Conservation (phyloP, 2,113 vertebrate genomes). For the Aix galericulata region DNA sequence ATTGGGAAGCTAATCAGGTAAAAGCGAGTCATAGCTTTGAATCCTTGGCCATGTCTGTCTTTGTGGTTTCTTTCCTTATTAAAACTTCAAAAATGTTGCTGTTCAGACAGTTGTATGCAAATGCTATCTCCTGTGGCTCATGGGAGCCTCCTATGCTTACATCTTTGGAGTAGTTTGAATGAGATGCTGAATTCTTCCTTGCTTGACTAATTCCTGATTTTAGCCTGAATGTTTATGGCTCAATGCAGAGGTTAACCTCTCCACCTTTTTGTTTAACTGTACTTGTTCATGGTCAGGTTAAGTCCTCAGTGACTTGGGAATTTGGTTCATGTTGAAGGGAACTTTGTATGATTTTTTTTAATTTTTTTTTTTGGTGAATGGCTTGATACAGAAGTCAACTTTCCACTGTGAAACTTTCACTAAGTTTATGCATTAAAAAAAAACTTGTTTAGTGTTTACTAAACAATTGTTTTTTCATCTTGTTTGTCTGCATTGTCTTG, state of each 20-base stretch:
- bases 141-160: background rate
- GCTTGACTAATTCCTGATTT: background rate
- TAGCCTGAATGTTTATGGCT: background rate
- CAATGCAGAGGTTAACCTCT: background rate
- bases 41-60: background rate
- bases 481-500: background rate
- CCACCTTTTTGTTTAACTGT: background rate
- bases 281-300: background rate
- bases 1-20: background rate
- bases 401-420: background rate
- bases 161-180: background rate
- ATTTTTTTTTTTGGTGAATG: background rate
- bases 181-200: background rate
- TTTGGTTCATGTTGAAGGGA: background rate
- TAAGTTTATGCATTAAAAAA: background rate
- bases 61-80: background rate
- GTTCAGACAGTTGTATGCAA: background rate
- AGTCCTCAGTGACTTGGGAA: background rate
- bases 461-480: background rate
- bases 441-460: too few relatives aligned
- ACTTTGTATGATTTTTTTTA: background rate
- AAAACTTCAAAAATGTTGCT: background rate
- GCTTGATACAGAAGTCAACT: background rate
- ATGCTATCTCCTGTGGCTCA: background rate
- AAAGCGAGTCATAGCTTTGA: background rate